Conservation (phyloP, 1,140 invertebrate species). For the Drosophila ohnishii region DNA sequence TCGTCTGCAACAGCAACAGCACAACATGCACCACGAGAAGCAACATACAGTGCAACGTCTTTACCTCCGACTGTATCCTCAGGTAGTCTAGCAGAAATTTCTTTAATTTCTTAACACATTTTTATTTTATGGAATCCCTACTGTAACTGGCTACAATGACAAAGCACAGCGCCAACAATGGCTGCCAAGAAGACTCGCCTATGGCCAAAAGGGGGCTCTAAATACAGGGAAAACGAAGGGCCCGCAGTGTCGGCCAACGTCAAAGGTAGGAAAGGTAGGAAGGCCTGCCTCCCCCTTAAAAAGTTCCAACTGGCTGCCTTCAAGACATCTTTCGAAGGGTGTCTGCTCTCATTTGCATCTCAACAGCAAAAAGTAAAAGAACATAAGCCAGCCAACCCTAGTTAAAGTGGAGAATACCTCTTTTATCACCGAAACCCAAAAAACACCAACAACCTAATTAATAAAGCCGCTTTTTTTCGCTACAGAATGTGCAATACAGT, state of each 20-base stretch:
- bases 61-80: not conserved
- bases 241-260: slow-evolving; percentile 65
- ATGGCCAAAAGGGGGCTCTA: slow-evolving; percentile 6
- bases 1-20: slow-evolving; percentile 37
- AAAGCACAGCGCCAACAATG: slow-evolving; percentile 50
- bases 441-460: slow-evolving; percentile 46
- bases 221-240: slow-evolving; percentile 19
- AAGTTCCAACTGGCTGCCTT: slow-evolving; percentile 71
- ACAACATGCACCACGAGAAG: not conserved
- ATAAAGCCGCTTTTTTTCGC: slow-evolving; percentile 45
- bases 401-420: not conserved
- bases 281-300: slow-evolving; percentile 22
- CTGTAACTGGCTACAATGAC: slow-evolving; percentile 63
- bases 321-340: slow-evolving; percentile 57
- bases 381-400: slow-evolving; percentile 20
- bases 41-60: slow-evolving; percentile 15
- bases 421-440: slow-evolving; percentile 29
- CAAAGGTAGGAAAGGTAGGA: slow-evolving; percentile 32
- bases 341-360: slow-evolving; percentile 50
- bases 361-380: slow-evolving; percentile 13
- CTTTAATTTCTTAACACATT: not conserved
- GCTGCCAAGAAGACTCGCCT: slow-evolving; percentile 44
- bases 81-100: not conserved
- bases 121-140: slow-evolving; percentile 1
- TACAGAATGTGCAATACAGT: slow-evolving; percentile 56